These are phyloP conservation scores for Hypsibius dujardini DNA, from an alignment of 1,140 invertebrate species.

Conservation along the genomic window DNA sequence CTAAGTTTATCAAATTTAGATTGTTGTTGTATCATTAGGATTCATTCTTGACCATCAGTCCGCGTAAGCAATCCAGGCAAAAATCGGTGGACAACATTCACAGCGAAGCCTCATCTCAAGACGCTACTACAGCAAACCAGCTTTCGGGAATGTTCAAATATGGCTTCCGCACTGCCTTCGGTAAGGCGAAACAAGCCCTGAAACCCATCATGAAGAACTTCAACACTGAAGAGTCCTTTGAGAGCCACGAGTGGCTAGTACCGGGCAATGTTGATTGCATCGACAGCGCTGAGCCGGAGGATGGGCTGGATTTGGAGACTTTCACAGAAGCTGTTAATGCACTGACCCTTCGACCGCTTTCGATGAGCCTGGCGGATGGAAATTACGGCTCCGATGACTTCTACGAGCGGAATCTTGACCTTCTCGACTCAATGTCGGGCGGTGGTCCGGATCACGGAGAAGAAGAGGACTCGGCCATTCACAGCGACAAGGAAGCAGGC, in stretches of 20 bases:
- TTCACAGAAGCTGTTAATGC: too few relatives aligned
- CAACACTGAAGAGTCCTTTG: neutral
- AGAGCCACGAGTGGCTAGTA: neutral
- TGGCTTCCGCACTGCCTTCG: neutral
- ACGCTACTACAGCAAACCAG: neutral
- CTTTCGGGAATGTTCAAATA: neutral
- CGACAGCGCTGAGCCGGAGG: neutral
- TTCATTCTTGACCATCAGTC: neutral
- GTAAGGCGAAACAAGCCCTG: neutral
- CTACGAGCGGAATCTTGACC: neutral
- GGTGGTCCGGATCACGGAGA: neutral
- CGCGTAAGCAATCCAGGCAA: neutral
- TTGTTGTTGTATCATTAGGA: neutral
- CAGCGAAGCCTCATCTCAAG: neutral
- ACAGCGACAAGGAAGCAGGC: neutral
- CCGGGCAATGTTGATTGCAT: neutral
- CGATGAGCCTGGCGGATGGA: neutral
- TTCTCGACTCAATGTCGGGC: neutral
- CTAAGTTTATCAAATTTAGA: conserved; percentile 1
- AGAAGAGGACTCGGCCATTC: neutral
- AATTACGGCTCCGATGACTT: neutral
- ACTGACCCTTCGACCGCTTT: too few relatives aligned
- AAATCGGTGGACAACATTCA: neutral
- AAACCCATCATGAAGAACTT: conserved; percentile 13
- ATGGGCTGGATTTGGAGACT: too few relatives aligned